phyloP scores from a whole-genome alignment of 2,797 vertebrate genomes.

The Sebastiscus albofasciatus region DNA sequence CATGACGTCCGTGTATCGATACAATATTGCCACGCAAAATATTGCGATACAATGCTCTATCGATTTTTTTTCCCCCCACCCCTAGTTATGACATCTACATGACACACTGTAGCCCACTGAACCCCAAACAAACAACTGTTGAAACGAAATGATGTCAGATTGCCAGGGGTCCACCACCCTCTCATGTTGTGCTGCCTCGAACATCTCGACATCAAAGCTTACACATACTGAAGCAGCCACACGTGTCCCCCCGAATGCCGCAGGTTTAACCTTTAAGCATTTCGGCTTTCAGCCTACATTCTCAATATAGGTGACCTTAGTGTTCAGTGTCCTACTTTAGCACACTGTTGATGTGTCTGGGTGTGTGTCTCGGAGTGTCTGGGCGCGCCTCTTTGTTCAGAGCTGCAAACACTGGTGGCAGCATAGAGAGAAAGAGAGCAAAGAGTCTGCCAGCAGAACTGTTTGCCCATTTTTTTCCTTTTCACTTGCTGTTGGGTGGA shows the following conservation, averaged over 20 bases:
- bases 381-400: conserved; percentile 31
- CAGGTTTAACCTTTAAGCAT: conserved; percentile 47
- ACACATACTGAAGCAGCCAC: background rate
- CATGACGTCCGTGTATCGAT: too few species aligned
- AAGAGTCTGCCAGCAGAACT: conserved; percentile 15
- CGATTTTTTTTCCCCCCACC: too few species aligned
- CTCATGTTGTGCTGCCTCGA: background rate
- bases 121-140: background rate
- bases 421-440: conserved; percentile 2
- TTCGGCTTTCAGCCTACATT: conserved; percentile 41
- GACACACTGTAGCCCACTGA: background rate
- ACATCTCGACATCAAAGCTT: background rate
- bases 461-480: conserved; percentile 18
- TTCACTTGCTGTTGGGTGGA: conserved; percentile 3
- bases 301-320: conserved; percentile 48
- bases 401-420: conserved; percentile 31
- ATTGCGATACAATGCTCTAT: too few species aligned
- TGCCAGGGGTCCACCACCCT: background rate
- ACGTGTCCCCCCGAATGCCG: background rate
- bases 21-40: too few species aligned
- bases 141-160: background rate
- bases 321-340: conserved; percentile 51
- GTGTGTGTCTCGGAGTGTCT: background rate
- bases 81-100: too few species aligned
- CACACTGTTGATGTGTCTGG: conserved; percentile 10